Conservation (phyloP, 2,888 invertebrate species). For the Sarcophaga variegata region DNA sequence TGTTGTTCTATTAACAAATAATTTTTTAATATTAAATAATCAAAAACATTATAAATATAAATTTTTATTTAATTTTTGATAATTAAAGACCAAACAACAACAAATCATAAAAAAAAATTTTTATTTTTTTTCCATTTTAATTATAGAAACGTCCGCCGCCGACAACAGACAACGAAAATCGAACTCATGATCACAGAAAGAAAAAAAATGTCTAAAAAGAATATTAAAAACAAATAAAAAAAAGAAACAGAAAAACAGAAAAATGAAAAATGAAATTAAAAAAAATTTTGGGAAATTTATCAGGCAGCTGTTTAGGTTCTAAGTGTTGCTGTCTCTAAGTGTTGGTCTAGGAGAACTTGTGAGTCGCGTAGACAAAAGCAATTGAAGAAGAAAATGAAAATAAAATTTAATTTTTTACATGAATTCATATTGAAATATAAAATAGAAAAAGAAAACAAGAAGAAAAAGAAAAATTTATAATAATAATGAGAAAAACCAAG, state of each 20-base stretch:
- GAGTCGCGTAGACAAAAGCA: background rate
- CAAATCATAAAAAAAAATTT: background rate
- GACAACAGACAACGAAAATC: constrained; percentile 21
- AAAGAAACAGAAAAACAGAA: background rate
- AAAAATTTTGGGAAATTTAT: background rate
- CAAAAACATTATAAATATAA: background rate
- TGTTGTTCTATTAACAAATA: constrained; percentile 40
- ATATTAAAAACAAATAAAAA: constrained; percentile 14
- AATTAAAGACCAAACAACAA: background rate
- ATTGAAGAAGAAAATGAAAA: background rate
- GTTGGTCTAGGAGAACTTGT: background rate
- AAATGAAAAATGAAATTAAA: constrained; percentile 21
- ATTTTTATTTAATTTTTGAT: constrained; percentile 15
- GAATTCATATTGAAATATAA: background rate
- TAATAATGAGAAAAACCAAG: too few relatives aligned
- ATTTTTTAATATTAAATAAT: background rate
- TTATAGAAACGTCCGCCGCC: constrained; percentile 22
- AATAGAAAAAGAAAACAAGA: background rate
- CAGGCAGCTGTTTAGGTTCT: constrained; percentile 32
- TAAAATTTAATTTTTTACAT: background rate
- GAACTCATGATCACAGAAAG: constrained; percentile 24
- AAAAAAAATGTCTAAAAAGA: background rate
- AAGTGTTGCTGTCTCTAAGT: background rate
- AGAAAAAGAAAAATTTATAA: background rate
- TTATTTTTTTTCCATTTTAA: constrained; percentile 23